Base-by-base conservation (phyloP, 2,888 invertebrate genomes). In the Crossocerus cetratus region DNA sequence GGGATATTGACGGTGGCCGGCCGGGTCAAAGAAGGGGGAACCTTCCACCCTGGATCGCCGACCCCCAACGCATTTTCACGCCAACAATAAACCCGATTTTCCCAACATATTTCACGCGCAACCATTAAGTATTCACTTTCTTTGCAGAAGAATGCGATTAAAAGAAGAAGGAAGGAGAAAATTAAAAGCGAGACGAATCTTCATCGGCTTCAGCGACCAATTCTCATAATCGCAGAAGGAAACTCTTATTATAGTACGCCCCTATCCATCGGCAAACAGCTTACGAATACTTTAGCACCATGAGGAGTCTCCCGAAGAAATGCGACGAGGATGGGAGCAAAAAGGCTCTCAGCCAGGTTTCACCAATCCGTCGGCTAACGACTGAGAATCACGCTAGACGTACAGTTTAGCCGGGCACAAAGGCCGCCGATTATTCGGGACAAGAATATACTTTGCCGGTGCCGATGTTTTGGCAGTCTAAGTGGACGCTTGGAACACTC, bases 291-390 rank as follows among this genome's bases (percentile, higher is more conserved):
- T n/a, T n/a, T n/a, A n/a, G n/a, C n/a, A n/a, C n/a, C n/a, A n/a
- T n/a, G n/a, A n/a, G n/a, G n/a, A n/a, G n/a, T n/a, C n/a, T n/a
- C n/a, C n/a, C n/a, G n/a, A n/a, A n/a, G n/a, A n/a, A n/a, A n/a
- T n/a, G n/a, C n/a, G n/a, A n/a, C n/a, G n/a, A n/a, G n/a, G n/a
- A n/a, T n/a, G n/a, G n/a, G n/a, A n/a, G n/a, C n/a, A 8, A 8
- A 32, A 32, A 32, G 3, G 32, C 5, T 3, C 32, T 11, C 32
- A 14, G 14, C 55, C 11, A 68, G 53, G 65, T 69, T 23, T 16
- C 20, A 8, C 11, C 14, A 64, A 32, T 64, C 43, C 13, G n/a
- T 16, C 13, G 22, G 44, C 61, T 75, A 67, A 69, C 16, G 45
- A 3, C 8, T 22, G 8, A 16, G 20, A 59, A 21, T 69, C 56